Conservation (phyloP, 2,888 invertebrate species). For the Dusona sp. region DNA sequence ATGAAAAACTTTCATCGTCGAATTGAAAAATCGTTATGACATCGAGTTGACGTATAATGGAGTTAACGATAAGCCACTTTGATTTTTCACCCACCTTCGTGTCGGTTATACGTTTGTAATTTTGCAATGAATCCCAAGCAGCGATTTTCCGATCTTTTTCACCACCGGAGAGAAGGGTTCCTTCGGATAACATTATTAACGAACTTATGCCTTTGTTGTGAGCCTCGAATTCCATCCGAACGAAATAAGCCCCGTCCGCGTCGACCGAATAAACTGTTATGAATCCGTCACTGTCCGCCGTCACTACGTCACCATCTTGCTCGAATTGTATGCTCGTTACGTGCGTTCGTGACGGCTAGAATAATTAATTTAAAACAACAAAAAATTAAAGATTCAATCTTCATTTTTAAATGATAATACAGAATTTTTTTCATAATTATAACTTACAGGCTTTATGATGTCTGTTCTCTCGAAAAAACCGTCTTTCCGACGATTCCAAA, state of each 20-base stretch:
- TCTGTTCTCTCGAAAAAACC: slow-evolving; percentile 96
- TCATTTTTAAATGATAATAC: background rate
- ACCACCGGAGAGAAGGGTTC: slow-evolving; percentile 95
- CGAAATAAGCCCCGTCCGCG: slow-evolving; percentile 95
- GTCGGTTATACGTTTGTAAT: slow-evolving; percentile 95
- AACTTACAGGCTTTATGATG: slow-evolving; percentile 91
- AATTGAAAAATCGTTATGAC: background rate
- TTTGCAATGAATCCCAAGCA: slow-evolving; percentile 96
- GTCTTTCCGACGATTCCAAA: slow-evolving; percentile 96
- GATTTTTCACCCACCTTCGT: slow-evolving; percentile 88
- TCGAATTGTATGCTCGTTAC: slow-evolving; percentile 96
- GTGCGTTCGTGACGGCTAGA: slow-evolving; percentile 92
- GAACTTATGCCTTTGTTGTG: slow-evolving; percentile 95
- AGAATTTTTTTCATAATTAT: slow-evolving; percentile 3
- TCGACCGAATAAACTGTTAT: slow-evolving; percentile 96
- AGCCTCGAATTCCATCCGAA: slow-evolving; percentile 95
- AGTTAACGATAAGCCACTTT: background rate
- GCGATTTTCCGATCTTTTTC: slow-evolving; percentile 96
- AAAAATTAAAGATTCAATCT: background rate
- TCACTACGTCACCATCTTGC: slow-evolving; percentile 96
- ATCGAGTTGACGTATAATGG: background rate
- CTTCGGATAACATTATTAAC: slow-evolving; percentile 95
- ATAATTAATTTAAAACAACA: slow-evolving; percentile 65
- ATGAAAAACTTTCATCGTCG: no score
- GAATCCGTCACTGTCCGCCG: slow-evolving; percentile 96